Evolutionary conservation across 2,797 vertebrate species (phyloP).

Genomic region (Pangasius sanitwongsei): DNA sequence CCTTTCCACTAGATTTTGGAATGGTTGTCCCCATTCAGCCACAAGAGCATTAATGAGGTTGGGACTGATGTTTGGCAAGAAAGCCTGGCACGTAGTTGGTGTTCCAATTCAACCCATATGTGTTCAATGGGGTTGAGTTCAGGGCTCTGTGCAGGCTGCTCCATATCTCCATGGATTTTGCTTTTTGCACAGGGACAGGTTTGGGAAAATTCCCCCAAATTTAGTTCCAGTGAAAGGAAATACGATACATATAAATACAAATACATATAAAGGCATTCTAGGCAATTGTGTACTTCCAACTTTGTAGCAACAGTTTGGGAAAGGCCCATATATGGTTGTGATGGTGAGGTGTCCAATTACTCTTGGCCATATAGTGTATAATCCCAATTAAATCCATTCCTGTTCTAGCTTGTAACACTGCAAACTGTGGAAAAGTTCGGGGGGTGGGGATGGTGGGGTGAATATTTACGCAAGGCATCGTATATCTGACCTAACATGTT

Average conservation of each 20-base stretch:
- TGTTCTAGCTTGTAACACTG: not conserved
- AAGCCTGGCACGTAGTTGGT: not conserved
- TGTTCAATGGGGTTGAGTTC: not conserved
- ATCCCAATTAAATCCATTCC: not conserved
- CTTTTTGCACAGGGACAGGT: not conserved
- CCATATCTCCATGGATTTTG: not conserved
- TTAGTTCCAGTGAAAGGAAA: not conserved
- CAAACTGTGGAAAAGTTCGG: not conserved
- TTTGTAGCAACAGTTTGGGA: not conserved
- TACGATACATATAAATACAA: too few relatives aligned
- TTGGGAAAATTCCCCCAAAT: not conserved
- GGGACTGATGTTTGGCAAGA: not conserved
- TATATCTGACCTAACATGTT: not conserved
- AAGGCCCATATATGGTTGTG: not conserved
- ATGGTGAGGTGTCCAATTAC: not conserved
- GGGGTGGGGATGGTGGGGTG: not conserved
- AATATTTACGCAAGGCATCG: not conserved
- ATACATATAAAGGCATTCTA: too few relatives aligned
- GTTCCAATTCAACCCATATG: not conserved
- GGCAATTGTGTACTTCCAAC: not conserved
- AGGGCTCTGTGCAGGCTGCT: not conserved
- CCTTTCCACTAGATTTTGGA: not conserved
- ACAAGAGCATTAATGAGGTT: not conserved
- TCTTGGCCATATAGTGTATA: not conserved
- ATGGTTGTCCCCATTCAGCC: not conserved